phyloP scores from a whole-genome alignment of 2,888 invertebrate genomes.

The Lymantria monacha region DNA sequence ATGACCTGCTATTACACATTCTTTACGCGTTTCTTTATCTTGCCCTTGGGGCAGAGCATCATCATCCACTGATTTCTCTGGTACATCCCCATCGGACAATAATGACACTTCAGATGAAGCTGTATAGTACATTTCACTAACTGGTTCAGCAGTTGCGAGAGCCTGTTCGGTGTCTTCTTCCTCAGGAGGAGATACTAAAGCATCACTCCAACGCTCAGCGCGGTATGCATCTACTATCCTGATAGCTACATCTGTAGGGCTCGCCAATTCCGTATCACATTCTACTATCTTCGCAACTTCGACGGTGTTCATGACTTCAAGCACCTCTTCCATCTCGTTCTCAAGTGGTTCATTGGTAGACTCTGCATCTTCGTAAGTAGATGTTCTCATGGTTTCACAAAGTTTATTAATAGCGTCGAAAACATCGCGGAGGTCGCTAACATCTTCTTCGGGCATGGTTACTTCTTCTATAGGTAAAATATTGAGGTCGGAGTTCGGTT shows the following conservation, averaged over 20 bases:
- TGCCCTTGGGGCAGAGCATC: conserved; percentile 34
- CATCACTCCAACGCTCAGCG: conserved; percentile 51
- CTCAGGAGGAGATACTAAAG: conserved; percentile 47
- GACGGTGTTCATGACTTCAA: conserved; percentile 8
- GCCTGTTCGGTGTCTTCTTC: conserved; percentile 44
- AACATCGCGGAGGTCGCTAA: conserved; percentile 71
- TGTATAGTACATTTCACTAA: conserved; percentile 69
- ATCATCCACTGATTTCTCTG: conserved; percentile 34
- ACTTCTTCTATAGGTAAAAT: conserved; percentile 58
- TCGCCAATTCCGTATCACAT: conserved; percentile 35
- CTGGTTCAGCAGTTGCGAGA: conserved; percentile 42
- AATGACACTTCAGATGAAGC: conserved; percentile 71
- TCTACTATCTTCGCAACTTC: conserved; percentile 24
- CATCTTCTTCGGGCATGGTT: conserved; percentile 53
- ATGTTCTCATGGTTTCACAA: conserved; percentile 74
- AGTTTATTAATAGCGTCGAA: conserved; percentile 76
- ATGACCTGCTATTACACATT: conserved; percentile 69
- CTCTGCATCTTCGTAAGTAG: conserved; percentile 48
- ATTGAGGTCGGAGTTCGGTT: conserved; percentile 23
- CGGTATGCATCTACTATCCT: conserved; percentile 41
- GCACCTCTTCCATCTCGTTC: conserved; percentile 15
- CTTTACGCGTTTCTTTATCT: conserved; percentile 38
- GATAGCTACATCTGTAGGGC: conserved; percentile 49
- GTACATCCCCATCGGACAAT: conserved; percentile 56
- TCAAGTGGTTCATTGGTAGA: conserved; percentile 8